Base-by-base conservation (phyloP, 2,113 vertebrate genomes). In the Nothocercus julius region DNA sequence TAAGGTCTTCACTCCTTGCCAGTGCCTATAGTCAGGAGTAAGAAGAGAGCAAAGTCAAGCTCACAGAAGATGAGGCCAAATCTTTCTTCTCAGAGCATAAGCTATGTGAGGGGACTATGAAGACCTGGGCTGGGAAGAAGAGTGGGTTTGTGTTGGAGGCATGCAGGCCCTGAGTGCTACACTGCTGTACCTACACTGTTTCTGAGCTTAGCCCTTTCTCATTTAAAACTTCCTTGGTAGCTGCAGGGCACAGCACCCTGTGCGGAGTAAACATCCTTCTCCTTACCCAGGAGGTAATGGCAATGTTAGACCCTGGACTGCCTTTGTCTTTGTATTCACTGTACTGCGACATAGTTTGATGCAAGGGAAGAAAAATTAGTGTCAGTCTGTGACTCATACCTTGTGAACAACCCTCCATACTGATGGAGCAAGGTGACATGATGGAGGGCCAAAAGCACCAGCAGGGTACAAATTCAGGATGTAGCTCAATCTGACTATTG, bases 81-180 rank as follows among this genome's bases (percentile, higher is more conserved):
- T 76, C 32, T 76, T 61, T 44, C 17, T 24, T 59, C 54, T 76
- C 4, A 45, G 56, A 16, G 34, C 15, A 72, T 28, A 72, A 72
- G 42, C 32, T n/a, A 36, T 19, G 17, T 9, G 24, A 47, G 44
- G 16, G 44, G 21, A 47, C 32, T 28, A 25, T 47, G 32, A 22
- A 42, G 54, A 49, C 44, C 63, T 24, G 51, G 47, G 38, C 40
- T n/a, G 21, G 28, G 30, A 44, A 67, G 12, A 11, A 13, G 30
- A 86, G 27, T 0, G 0, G 53, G 25, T 72, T 62, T 61, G 11
- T 45, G 53, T 0, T 21, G 51, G 5, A 32, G 28, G 11, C 32
- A 21, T 21, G 25, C 32, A 21, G 59, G 12, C 36, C 20, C n/a
- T 16, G 6, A 32, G 16, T 11, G 7, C 30, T 42, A 6, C 36